phyloP scores from a whole-genome alignment of 2,797 vertebrate species.

The Schizopygopsis pylzovi region DNA sequence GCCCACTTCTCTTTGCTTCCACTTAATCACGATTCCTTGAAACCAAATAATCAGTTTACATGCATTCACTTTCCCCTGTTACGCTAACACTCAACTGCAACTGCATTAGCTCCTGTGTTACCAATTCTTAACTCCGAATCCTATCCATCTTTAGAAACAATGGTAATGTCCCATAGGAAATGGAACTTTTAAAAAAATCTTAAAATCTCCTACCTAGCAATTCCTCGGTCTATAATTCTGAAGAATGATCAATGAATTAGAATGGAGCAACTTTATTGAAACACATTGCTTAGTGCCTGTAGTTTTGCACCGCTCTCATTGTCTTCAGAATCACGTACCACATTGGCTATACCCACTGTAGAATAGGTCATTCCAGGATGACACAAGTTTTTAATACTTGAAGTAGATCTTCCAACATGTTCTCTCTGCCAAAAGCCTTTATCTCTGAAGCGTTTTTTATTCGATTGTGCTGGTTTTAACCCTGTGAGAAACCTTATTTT shows the following conservation, averaged over 20 bases:
- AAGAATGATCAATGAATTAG: no score
- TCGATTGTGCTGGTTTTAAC: no score
- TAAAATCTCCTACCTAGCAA: neutral
- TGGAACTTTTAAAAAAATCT: neutral
- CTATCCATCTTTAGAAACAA: neutral
- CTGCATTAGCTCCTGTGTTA: neutral
- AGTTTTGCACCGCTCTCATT: neutral
- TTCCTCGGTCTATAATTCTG: neutral
- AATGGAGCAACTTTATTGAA: neutral
- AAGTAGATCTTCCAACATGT: neutral
- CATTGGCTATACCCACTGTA: neutral
- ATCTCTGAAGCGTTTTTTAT: neutral
- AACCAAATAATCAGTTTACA: neutral
- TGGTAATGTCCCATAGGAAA: no score
- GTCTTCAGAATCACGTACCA: neutral
- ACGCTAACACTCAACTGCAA: neutral
- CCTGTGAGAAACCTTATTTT: no score
- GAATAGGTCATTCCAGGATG: neutral
- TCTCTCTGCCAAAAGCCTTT: neutral
- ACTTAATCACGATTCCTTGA: neutral
- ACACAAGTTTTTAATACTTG: neutral
- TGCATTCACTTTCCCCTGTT: neutral
- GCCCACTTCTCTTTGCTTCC: neutral
- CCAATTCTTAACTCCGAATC: neutral
- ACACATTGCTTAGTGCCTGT: neutral